These are phyloP conservation scores for Timandra comae DNA, from an alignment of 2,888 invertebrate species.

Conservation along the genomic window DNA sequence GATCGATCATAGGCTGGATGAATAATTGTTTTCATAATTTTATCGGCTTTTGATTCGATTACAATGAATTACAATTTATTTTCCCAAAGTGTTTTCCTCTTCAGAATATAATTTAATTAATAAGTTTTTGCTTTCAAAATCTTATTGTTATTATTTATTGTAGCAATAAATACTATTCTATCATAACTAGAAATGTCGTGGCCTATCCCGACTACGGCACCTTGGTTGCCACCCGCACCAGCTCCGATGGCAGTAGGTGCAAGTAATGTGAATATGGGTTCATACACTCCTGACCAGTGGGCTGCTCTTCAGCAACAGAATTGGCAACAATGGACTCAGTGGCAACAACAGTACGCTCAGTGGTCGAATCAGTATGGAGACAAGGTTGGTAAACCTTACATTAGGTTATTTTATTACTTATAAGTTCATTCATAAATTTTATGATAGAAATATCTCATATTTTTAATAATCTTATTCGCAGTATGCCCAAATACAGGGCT, in stretches of 20 bases:
- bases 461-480: no score
- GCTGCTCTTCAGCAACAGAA: constrained; percentile 82
- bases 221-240: no score
- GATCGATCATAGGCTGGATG: not conserved
- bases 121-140: no score
- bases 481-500: constrained; percentile 59
- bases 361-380: constrained; percentile 87
- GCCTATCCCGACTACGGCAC: constrained; percentile 48
- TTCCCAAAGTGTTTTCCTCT: not conserved
- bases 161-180: no score
- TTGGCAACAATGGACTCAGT: constrained; percentile 85
- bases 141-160: no score
- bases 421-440: no score
- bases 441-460: no score
- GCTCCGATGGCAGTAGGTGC: no score
- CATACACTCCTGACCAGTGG: constrained; percentile 82
- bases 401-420: no score
- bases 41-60: not conserved
- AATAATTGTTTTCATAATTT: not conserved
- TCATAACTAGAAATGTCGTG: constrained; percentile 56
- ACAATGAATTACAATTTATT: not conserved
- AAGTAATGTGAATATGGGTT: constrained; percentile 46
- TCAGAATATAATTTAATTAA: not conserved
- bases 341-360: constrained; percentile 86
- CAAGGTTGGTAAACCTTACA: constrained; percentile 66